Base-by-base conservation (phyloP, 2,888 invertebrate genomes). In the Hypselothyrea guttata region DNA sequence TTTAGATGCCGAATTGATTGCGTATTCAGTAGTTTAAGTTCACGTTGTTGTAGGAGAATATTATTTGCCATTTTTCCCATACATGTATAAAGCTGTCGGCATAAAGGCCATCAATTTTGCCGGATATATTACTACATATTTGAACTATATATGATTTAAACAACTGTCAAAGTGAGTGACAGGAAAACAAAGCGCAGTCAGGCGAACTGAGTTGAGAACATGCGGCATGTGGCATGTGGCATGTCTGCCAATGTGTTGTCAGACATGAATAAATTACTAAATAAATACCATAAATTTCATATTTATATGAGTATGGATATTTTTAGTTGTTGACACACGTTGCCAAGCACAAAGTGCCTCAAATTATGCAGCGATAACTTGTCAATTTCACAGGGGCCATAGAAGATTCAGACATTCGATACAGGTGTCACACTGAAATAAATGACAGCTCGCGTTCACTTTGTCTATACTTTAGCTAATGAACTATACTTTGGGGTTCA, bases 261-360 rank as follows among this genome's bases (percentile, higher is more conserved):
- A 70, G 65, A 68, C 67, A 67, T 70, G 75, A 72, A 78, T 82
- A 75, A 72, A 82, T 78, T 77, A 75, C 78, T 65, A 70, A 78
- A 78, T 78, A 78, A 78, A 82, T 75, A 78, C 47, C 67, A 78
- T 78, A 70, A 75, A 78, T 77, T 58, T 46, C 15, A 37, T 56
- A 42, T 44, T 34, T 38, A 18, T 37, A 35, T 33, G 18, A 56
- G 31, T 65, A 31, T 51, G 8, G 55, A 48, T 61, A 61, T 65
- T 71, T 67, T 59, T 64, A 59, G 77, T 71, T 72, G 55, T 67
- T 63, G 67, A 57, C 53, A 16, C 40, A n/a, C 58, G 71, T 70
- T 81, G 82, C 78, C 72, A 58, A 72, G 75, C 57, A 47, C 40
- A 42, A 18, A 8, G 15, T 31, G 31, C 22, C 40, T 12, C 37